Evolutionary conservation across 2,797 vertebrate species (phyloP).

Genomic region (Sebastes taczanowskii): DNA sequence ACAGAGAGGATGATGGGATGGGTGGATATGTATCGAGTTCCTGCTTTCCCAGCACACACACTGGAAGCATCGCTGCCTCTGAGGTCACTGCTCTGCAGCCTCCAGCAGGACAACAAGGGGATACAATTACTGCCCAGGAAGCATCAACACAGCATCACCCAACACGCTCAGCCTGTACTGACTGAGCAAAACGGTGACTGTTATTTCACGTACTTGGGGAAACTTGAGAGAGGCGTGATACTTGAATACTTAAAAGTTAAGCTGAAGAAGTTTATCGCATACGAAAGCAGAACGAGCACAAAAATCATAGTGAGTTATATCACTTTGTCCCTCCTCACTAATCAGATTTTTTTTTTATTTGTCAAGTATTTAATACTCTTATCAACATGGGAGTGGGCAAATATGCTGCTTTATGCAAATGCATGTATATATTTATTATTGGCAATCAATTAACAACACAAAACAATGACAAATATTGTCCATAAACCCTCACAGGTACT

Average conservation of each 20-base stretch:
- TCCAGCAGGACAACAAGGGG: slow-evolving; percentile 17
- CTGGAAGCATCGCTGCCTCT: slow-evolving; percentile 4
- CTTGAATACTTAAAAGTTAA: too few relatives aligned
- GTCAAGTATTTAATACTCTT: too few relatives aligned
- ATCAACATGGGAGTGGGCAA: too few relatives aligned
- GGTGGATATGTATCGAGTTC: slow-evolving; percentile 44
- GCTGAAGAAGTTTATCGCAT: not conserved
- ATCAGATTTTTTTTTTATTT: too few relatives aligned
- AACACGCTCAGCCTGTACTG: not conserved
- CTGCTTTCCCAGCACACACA: slow-evolving; percentile 38
- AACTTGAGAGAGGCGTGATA: not conserved
- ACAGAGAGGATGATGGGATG: slow-evolving; percentile 13
- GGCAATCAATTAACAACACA: too few relatives aligned
- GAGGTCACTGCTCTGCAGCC: slow-evolving; percentile 22
- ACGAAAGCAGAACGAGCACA: not conserved
- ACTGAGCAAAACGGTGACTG: not conserved
- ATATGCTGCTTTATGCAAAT: too few relatives aligned
- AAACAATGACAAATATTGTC: too few relatives aligned
- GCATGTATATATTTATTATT: too few relatives aligned
- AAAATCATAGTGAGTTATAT: not conserved
- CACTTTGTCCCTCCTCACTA: not conserved
- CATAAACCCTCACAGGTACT: too few relatives aligned
- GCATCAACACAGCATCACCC: slow-evolving; percentile 8
- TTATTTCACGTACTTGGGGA: not conserved
- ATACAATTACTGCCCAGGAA: slow-evolving; percentile 41